A percentile compares a stretch with the other conserved stretches of the same genome.
phyloP scores from a whole-genome alignment of 2,113 vertebrate species.

The Archocentrus centrarchus region DNA sequence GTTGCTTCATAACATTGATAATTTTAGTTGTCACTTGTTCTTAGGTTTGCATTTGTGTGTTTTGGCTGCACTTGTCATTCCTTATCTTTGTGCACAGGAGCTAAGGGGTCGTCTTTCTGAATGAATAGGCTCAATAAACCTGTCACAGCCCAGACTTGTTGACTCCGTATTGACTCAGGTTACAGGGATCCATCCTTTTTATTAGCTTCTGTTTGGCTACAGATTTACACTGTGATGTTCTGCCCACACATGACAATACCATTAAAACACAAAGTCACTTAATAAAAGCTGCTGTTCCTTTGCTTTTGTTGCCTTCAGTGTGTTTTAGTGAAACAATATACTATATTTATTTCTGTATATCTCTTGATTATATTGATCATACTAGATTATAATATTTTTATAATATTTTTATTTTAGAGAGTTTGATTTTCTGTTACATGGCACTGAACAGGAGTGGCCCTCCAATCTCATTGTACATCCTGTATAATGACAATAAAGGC shows the following conservation, averaged over 20 bases:
- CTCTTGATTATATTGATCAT: no score
- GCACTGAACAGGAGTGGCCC: no score
- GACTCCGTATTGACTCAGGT: slow-evolving; percentile 56
- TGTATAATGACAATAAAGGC: no score
- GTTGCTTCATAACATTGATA: not conserved
- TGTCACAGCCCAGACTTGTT: slow-evolving; percentile 66
- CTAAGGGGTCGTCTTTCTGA: slow-evolving; percentile 48
- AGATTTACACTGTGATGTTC: slow-evolving; percentile 40
- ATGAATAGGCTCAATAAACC: slow-evolving; percentile 70
- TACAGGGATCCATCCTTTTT: slow-evolving; percentile 57
- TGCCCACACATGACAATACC: slow-evolving; percentile 26
- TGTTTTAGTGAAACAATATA: not conserved
- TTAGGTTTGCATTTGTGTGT: slow-evolving; percentile 53
- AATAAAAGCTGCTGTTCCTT: not conserved
- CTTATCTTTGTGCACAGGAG: slow-evolving; percentile 68
- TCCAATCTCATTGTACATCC: no score
- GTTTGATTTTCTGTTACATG: no score
- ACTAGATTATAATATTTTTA: no score
- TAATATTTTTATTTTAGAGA: no score
- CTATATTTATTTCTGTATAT: no score
- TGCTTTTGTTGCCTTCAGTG: not conserved
- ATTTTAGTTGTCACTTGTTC: slow-evolving; percentile 45
- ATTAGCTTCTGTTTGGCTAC: slow-evolving; percentile 50
- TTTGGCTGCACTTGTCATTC: slow-evolving; percentile 48
- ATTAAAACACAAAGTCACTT: slow-evolving; percentile 42